Percentiles rank a stretch among this genome's conserved stretches.
phyloP scores from a whole-genome alignment of 2,113 vertebrate species.

The Coregonus clupeaformis region DNA sequence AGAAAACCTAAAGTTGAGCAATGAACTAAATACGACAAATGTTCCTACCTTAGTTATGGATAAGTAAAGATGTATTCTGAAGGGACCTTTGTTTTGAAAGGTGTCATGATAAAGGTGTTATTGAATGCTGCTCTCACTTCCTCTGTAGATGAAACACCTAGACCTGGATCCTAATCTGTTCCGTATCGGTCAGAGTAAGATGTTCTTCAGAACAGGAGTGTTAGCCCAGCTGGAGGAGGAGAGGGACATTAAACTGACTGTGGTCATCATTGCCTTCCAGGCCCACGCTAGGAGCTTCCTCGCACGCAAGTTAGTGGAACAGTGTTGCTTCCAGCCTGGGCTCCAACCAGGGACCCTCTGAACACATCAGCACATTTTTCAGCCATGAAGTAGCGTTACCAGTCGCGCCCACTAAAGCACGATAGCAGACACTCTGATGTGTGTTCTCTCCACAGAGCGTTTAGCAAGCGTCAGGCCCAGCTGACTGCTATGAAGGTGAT shows the following conservation, averaged over 20 bases:
- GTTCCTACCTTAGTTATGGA: no score
- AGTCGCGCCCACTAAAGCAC: neutral
- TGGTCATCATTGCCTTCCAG: slow-evolving; percentile 91
- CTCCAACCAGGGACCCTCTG: no score
- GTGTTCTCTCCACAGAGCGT: slow-evolving; percentile 75
- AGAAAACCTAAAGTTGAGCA: no score
- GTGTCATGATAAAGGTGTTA: neutral
- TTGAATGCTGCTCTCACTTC: neutral
- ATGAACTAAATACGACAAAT: no score
- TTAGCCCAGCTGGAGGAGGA: slow-evolving; percentile 96
- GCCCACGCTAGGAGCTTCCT: slow-evolving; percentile 87
- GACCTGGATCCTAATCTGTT: slow-evolving; percentile 94
- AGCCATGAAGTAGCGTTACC: neutral
- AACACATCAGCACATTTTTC: no score
- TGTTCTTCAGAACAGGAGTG: slow-evolving; percentile 96
- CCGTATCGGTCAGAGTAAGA: slow-evolving; percentile 95
- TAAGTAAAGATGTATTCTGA: no score
- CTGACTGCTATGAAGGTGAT: slow-evolving; percentile 94
- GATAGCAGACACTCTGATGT: neutral
- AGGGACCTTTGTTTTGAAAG: no score
- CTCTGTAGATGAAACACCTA: slow-evolving; percentile 85
- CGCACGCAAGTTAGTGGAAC: slow-evolving; percentile 84
- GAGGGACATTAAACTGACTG: slow-evolving; percentile 92
- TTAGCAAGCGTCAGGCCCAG: slow-evolving; percentile 91
- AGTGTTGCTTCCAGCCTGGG: no score